A percentile compares a stretch with the other conserved stretches of the same genome.
Conservation (phyloP, 2,888 invertebrate species). For the Aleiodes leptofemur region DNA sequence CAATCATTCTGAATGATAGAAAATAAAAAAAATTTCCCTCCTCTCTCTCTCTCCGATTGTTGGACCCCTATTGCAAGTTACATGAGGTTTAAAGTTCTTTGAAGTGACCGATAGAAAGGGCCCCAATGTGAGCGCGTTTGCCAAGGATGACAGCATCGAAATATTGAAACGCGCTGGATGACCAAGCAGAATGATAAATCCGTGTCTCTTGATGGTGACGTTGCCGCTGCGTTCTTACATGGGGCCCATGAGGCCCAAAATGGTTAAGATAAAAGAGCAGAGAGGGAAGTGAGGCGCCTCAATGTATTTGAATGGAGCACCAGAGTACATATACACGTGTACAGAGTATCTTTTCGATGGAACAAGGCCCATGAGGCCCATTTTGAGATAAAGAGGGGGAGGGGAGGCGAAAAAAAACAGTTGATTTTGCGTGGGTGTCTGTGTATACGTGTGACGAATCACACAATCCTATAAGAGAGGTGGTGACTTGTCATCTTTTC, state of each 20-base stretch:
- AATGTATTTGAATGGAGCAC: slow-evolving; percentile 16
- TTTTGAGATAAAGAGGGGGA: background rate
- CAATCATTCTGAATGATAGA: slow-evolving; percentile 37
- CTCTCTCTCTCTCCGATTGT: background rate
- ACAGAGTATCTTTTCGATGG: background rate
- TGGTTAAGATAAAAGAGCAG: background rate
- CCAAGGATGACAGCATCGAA: slow-evolving; percentile 46
- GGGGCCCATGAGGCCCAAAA: slow-evolving; percentile 24
- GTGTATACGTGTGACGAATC: slow-evolving; percentile 14
- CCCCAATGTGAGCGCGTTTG: slow-evolving; percentile 16
- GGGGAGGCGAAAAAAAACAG: background rate
- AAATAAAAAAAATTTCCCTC: slow-evolving; percentile 25
- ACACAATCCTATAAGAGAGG: slow-evolving; percentile 14
- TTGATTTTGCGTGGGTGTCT: background rate
- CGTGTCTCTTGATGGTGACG: slow-evolving; percentile 37
- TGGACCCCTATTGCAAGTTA: slow-evolving; percentile 19
- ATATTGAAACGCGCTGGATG: slow-evolving; percentile 46
- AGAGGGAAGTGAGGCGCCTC: background rate
- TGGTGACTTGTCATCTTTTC: slow-evolving; percentile 44
- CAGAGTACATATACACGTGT: background rate
- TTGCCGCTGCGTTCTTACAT: slow-evolving; percentile 34
- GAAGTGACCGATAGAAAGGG: slow-evolving; percentile 38
- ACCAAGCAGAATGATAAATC: slow-evolving; percentile 47
- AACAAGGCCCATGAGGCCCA: slow-evolving; percentile 30
- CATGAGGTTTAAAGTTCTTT: slow-evolving; percentile 35